Evolutionary conservation across 2,113 vertebrate genomes (phyloP), one percentile per base, ranked within the genome.

Genomic region (Nematolebias whitei): DNA sequence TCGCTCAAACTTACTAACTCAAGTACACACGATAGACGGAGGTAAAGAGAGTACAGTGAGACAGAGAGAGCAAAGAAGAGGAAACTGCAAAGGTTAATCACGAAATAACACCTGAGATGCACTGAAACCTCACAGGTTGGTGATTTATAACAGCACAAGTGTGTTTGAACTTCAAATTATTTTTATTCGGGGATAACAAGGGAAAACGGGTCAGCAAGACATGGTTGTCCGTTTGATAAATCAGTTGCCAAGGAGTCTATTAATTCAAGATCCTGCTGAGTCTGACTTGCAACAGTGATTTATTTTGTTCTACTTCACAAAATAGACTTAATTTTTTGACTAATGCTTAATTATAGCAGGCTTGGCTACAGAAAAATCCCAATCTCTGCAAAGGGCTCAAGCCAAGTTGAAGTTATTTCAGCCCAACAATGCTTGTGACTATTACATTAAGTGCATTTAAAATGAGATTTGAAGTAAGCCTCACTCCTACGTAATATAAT

Each of bases 141-240:
- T 76, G 57, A 68, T 14, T 20, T 53, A 51, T 29, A 40, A 44
- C 20, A 5, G 24, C 32, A 55, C 26, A 4, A 43, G 22, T 35
- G 39, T 6, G 39, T 83, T 44, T 70, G 61, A 67, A 67, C 50
- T 49, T 68, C 23, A 48, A 58, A 68, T 71, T 76, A 35, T 66
- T 69, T 81, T 71, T 79, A 66, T 38, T 68, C 60, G 10, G 44
- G 59, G 51, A 57, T 22, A 16, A 44, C 15, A 59, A 68, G 65
- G 16, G 23, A 78, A 88, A 84, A 53, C 61, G 22, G 74, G 71
- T 80, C 74, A 80, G 68, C 57, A 43, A 57, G 71, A 75, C 61
- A 63, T 38, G 47, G 50, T 60, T 79, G 71, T 80, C 63, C n/a
- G 22, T 80, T 83, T 83, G 63, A 87, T 82, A 48, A 85, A 85